Conservation (phyloP, 1,140 invertebrate species). For the Panulirus ornatus region DNA sequence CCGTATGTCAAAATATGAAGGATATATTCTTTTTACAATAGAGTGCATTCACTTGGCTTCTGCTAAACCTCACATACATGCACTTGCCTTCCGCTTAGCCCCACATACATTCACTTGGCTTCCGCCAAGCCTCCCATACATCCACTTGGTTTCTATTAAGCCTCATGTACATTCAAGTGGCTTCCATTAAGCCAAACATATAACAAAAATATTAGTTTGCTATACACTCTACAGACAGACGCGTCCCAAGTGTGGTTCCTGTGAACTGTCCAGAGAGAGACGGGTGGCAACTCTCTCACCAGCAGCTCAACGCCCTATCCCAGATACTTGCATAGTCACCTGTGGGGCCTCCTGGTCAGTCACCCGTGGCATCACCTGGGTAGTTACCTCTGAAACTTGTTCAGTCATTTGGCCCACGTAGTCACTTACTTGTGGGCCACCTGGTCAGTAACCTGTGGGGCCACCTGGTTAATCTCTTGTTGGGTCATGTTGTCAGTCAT, state of each 20-base stretch:
- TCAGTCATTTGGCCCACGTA: no score
- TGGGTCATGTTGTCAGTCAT: no score
- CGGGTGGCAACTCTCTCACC: not conserved
- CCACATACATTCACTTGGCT: not conserved
- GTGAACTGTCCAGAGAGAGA: not conserved
- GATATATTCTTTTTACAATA: not conserved
- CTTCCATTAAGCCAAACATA: not conserved
- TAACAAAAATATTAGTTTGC: not conserved
- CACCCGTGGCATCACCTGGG: not conserved
- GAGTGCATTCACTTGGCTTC: not conserved
- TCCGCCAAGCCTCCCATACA: not conserved
- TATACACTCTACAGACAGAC: not conserved
- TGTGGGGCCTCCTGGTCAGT: not conserved
- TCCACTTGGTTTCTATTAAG: not conserved
- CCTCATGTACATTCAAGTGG: not conserved
- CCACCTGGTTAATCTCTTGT: not conserved
- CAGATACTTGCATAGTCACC: constrained; percentile 56
- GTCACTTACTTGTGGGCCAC: no score
- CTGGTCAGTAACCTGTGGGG: not conserved
- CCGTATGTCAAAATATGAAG: not conserved
- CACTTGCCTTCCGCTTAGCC: not conserved
- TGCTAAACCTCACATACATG: not conserved
- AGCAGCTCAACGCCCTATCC: constrained; percentile 21
- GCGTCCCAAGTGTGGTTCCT: not conserved
- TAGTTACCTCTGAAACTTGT: no score